These are phyloP conservation scores for Pagetopsis macropterus DNA, from an alignment of 2,797 vertebrate genomes.

Conservation along the genomic window DNA sequence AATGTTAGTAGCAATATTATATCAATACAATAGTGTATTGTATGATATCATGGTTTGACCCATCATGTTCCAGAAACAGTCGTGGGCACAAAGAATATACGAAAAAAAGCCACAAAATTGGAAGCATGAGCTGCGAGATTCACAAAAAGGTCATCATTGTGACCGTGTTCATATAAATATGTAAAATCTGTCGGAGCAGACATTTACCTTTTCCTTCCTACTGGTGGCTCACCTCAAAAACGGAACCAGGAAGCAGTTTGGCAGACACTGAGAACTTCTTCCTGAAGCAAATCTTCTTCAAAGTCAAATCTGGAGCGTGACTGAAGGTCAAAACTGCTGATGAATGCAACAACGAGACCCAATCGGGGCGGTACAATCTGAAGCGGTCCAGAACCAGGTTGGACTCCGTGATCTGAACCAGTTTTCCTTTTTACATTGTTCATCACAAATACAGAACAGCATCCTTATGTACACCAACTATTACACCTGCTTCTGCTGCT, in stretches of 20 bases:
- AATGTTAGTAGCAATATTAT: slow-evolving; percentile 33
- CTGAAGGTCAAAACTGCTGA: slow-evolving; percentile 26
- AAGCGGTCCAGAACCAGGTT: slow-evolving; percentile 41
- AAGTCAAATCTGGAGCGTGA: slow-evolving; percentile 4
- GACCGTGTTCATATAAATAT: slow-evolving; percentile 48
- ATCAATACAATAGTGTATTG: slow-evolving; percentile 33
- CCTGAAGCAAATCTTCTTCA: slow-evolving; percentile 17
- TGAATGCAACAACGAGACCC: slow-evolving; percentile 28
- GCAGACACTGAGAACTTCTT: slow-evolving; percentile 23
- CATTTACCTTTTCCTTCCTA: slow-evolving; percentile 29
- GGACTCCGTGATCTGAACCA: slow-evolving; percentile 47
- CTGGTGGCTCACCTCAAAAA: slow-evolving; percentile 34
- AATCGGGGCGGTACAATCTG: slow-evolving; percentile 39
- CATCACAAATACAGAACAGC: slow-evolving; percentile 81
- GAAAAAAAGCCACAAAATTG: slow-evolving; percentile 53
- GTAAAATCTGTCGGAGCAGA: slow-evolving; percentile 22
- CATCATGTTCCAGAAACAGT: slow-evolving; percentile 56
- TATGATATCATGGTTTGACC: slow-evolving; percentile 32
- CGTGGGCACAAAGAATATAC: slow-evolving; percentile 51
- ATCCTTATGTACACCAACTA: slow-evolving; percentile 85
- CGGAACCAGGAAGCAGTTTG: slow-evolving; percentile 50
- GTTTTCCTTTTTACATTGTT: slow-evolving; percentile 53
- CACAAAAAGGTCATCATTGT: slow-evolving; percentile 23
- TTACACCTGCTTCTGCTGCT: slow-evolving; percentile 89
- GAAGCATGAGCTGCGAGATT: slow-evolving; percentile 71